Evolutionary conservation across 2,888 invertebrate genomes (phyloP).

Genomic region (Eupithecia insigniata): DNA sequence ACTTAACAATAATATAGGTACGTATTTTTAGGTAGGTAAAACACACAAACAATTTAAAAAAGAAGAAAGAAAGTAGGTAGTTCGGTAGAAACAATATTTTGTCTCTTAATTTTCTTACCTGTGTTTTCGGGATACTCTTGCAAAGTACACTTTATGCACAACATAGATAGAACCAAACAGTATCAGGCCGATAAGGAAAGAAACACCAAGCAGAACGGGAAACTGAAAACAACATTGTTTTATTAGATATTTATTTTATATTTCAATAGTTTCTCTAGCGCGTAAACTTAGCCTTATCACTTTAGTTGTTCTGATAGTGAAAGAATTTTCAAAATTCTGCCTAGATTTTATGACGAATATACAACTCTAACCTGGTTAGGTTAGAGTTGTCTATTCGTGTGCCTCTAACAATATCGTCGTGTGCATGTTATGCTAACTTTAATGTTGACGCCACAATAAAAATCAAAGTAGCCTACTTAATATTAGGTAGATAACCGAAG

Average conservation of each 20-base stretch:
- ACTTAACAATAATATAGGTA: too few relatives aligned
- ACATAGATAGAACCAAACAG: constrained; percentile 55
- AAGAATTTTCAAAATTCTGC: not conserved
- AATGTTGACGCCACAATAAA: not conserved
- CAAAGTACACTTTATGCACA: constrained; percentile 55
- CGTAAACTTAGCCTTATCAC: too few relatives aligned
- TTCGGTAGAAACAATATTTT: not conserved
- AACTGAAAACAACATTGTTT: constrained; percentile 50
- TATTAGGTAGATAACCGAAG: not conserved
- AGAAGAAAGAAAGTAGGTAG: too few relatives aligned
- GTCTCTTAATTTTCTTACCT: constrained; percentile 34
- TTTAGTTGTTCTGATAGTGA: not conserved
- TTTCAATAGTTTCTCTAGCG: not conserved
- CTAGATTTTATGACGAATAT: not conserved
- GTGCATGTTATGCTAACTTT: not conserved
- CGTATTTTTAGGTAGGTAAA: too few relatives aligned
- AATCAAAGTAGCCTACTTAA: not conserved
- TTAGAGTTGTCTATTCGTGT: too few relatives aligned
- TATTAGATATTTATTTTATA: not conserved
- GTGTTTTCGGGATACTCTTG: constrained; percentile 43
- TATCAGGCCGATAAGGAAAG: constrained; percentile 53
- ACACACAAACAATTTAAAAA: too few relatives aligned
- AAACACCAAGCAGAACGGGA: constrained; percentile 52
- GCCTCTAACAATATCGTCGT: not conserved
- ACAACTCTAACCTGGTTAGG: too few relatives aligned